phyloP scores from a whole-genome alignment of 2,888 invertebrate species.

The Spodoptera exigua region DNA sequence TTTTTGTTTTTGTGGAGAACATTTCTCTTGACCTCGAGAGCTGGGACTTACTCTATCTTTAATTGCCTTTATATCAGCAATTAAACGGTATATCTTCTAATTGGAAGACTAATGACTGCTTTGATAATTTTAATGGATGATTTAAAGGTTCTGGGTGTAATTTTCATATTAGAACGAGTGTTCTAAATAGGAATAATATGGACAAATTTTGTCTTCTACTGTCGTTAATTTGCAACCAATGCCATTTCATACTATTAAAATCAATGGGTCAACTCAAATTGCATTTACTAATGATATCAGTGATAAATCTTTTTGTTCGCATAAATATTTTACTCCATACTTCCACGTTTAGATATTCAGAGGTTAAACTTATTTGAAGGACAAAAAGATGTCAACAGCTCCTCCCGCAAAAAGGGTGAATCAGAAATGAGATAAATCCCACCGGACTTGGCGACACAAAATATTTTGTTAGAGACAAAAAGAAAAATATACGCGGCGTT shows the following conservation, averaged over 20 bases:
- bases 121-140: too few species aligned
- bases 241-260: neutral
- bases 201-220: too few species aligned
- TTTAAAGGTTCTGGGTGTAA: too few species aligned
- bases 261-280: neutral
- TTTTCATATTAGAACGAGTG: too few species aligned
- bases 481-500: conserved; percentile 28
- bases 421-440: conserved; percentile 54
- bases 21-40: conserved; percentile 13
- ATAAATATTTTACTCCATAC: conserved; percentile 39
- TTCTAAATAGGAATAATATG: too few species aligned
- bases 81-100: too few species aligned
- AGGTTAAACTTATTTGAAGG: conserved; percentile 51
- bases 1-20: conserved; percentile 20
- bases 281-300: conserved; percentile 4
- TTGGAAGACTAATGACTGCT: too few species aligned
- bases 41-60: neutral
- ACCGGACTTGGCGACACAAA: conserved; percentile 32
- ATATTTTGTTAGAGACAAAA: conserved; percentile 34
- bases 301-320: conserved; percentile 6
- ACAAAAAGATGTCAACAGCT: conserved; percentile 53
- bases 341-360: conserved; percentile 46
- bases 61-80: neutral
- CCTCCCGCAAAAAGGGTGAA: conserved; percentile 53
- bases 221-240: neutral